Conservation (phyloP, 2,113 vertebrate genomes). For the Tautogolabrus adspersus region DNA sequence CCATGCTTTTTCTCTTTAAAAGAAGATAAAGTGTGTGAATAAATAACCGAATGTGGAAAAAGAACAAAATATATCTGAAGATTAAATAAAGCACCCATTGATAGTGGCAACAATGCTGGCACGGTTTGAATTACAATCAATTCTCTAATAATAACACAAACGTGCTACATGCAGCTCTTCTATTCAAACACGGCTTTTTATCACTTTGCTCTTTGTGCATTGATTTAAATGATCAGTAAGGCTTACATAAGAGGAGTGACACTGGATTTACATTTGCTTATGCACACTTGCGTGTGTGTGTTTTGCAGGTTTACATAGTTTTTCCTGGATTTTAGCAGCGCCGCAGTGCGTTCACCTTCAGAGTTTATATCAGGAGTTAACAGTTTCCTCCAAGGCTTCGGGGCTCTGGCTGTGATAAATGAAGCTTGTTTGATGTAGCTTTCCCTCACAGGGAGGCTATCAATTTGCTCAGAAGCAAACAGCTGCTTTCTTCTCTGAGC, state of each 20-base stretch:
- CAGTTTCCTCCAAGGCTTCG: slow-evolving; percentile 24
- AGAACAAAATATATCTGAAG: not conserved
- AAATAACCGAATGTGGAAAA: not conserved
- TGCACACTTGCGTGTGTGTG: slow-evolving; percentile 21
- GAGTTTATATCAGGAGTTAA: slow-evolving; percentile 38
- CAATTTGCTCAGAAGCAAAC: slow-evolving; percentile 56
- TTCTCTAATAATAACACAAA: not conserved
- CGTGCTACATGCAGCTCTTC: not conserved
- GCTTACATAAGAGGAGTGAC: slow-evolving; percentile 15
- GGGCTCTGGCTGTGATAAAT: slow-evolving; percentile 59
- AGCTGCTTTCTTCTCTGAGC: slow-evolving; percentile 46
- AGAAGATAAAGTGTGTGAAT: not conserved
- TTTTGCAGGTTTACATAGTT: slow-evolving; percentile 35
- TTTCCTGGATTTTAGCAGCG: slow-evolving; percentile 17
- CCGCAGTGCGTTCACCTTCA: slow-evolving; percentile 28
- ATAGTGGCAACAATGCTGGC: not conserved
- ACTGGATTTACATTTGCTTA: not conserved
- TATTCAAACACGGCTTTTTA: not conserved
- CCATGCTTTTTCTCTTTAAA: not conserved
- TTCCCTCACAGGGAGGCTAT: slow-evolving; percentile 53
- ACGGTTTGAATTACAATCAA: not conserved
- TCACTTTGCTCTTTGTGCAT: not conserved
- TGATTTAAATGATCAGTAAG: slow-evolving; percentile 2
- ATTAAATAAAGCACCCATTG: not conserved
- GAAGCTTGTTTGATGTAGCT: slow-evolving; percentile 57